Evolutionary conservation across 2,113 vertebrate species (phyloP).

Genomic region (Notechis scutatus): DNA sequence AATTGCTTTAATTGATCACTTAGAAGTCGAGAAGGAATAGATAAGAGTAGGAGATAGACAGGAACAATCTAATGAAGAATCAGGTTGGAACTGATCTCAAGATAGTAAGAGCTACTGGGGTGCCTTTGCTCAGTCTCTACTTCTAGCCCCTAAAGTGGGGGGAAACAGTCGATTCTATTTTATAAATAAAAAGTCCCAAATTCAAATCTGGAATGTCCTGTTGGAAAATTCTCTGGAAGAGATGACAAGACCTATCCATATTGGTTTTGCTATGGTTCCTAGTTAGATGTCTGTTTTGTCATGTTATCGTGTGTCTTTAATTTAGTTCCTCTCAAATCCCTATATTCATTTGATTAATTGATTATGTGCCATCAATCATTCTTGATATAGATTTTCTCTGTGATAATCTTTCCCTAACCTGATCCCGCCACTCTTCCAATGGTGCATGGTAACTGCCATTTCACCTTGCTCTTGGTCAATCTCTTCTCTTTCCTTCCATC

Average conservation of each 20-base stretch:
- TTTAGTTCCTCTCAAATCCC: not conserved
- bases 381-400: not conserved
- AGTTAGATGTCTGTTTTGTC: not conserved
- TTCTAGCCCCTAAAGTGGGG: not conserved
- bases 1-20: constrained; percentile 20
- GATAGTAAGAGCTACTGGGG: not conserved
- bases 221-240: not conserved
- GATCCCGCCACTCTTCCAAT: not conserved
- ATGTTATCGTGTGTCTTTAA: not conserved
- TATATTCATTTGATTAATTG: not conserved
- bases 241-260: not conserved
- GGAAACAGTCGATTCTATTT: not conserved
- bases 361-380: not conserved
- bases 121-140: not conserved
- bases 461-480: not conserved
- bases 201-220: not conserved
- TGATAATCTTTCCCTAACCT: not conserved
- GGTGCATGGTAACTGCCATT: not conserved
- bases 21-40: not conserved
- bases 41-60: not conserved
- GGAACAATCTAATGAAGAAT: not conserved
- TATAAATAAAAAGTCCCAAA: not conserved
- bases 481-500: not conserved
- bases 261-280: not conserved
- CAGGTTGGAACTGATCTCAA: not conserved